phyloP scores from a whole-genome alignment of 2,797 vertebrate species.

The Staurois parvus region DNA sequence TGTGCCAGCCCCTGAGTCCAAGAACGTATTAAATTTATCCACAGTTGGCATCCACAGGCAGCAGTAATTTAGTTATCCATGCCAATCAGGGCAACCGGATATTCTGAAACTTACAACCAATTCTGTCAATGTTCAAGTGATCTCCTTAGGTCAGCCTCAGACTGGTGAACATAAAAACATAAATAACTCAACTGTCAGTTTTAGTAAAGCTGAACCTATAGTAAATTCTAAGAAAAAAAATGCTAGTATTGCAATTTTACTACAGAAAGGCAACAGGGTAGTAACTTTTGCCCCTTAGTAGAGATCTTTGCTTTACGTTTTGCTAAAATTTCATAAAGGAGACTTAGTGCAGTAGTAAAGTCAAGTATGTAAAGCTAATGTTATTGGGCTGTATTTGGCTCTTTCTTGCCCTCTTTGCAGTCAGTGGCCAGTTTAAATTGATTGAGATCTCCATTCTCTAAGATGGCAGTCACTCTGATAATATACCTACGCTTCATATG shows the following conservation, averaged over 20 bases:
- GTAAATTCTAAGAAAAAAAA: background rate
- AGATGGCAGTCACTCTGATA: too few species aligned
- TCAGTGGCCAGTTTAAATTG: too few species aligned
- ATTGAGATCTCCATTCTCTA: too few species aligned
- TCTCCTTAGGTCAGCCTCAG: background rate
- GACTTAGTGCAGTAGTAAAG: too few species aligned
- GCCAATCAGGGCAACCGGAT: conserved; percentile 60
- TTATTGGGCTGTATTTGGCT: too few species aligned
- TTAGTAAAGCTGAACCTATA: background rate
- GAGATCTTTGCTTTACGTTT: too few species aligned
- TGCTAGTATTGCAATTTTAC: background rate
- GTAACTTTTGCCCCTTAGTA: too few species aligned
- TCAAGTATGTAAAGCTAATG: too few species aligned
- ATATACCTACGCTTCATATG: too few species aligned
- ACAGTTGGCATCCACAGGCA: conserved; percentile 60
- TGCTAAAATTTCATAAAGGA: too few species aligned
- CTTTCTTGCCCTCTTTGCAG: too few species aligned
- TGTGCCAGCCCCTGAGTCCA: conserved; percentile 61
- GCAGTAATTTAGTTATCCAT: conserved; percentile 64
- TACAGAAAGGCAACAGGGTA: background rate
- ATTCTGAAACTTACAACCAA: conserved; percentile 25
- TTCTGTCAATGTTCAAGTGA: background rate
- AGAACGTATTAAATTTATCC: conserved; percentile 63
- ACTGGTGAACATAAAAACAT: background rate
- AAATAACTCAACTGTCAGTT: background rate